Conservation (phyloP, 1,140 invertebrate species). For the Antheraea mylitta region DNA sequence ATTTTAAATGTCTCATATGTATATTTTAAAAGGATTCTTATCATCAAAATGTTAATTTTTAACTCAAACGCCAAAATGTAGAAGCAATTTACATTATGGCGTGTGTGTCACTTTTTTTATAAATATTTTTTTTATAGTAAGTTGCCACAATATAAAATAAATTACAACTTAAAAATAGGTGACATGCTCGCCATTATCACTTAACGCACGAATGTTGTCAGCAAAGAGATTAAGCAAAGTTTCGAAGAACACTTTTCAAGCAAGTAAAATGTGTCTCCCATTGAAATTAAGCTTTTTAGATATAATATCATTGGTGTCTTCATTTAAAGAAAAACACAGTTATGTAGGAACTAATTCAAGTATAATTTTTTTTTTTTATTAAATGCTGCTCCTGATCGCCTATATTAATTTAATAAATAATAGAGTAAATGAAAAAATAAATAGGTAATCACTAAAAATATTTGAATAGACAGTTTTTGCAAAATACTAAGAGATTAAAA, state of each 20-base stretch:
- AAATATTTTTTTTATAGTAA: constrained; percentile 44
- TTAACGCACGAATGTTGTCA: neutral
- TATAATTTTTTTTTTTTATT: no score
- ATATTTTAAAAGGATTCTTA: constrained; percentile 55
- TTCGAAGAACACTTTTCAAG: neutral
- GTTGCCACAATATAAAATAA: constrained; percentile 17
- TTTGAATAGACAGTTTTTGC: no score
- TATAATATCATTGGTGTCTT: no score
- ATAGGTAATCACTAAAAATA: no score
- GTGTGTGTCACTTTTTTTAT: constrained; percentile 75
- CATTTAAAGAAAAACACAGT: no score
- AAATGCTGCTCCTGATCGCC: no score
- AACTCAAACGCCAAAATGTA: constrained; percentile 75
- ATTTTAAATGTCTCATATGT: constrained; percentile 70
- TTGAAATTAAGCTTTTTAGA: no score
- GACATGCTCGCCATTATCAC: neutral
- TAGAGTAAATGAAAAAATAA: no score
- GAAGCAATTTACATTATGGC: constrained; percentile 78
- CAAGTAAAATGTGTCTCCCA: no score
- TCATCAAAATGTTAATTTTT: constrained; percentile 70
- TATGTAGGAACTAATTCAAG: no score
- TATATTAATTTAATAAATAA: no score
- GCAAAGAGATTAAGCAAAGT: neutral
- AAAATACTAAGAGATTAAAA: no score
- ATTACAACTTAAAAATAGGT: neutral